Conservation (phyloP, 2,113 vertebrate species). For the Myocastor coypus region DNA sequence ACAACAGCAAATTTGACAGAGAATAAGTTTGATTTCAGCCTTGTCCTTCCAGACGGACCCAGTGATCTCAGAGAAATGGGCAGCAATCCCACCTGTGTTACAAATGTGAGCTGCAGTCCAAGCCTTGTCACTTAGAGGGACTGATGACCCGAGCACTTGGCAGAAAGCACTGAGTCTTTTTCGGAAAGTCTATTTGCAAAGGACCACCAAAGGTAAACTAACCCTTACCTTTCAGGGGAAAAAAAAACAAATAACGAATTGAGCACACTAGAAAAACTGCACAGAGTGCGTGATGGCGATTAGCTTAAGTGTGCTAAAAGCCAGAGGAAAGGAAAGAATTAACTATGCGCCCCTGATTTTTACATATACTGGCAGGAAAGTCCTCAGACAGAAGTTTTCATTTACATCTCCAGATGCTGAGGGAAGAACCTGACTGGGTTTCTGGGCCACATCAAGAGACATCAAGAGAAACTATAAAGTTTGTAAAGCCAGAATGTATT, state of each 20-base stretch:
- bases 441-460: neutral
- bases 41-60: neutral
- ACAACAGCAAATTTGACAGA: neutral
- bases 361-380: neutral
- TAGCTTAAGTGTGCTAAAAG: neutral
- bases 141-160: neutral
- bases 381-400: neutral
- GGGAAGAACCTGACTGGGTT: neutral
- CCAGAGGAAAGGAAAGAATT: accelerated
- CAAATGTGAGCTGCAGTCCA: neutral
- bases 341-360: accelerated
- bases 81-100: too few relatives aligned
- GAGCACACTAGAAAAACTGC: neutral
- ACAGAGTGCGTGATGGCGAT: neutral
- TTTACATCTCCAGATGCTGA: neutral
- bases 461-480: neutral
- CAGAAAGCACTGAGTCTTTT: neutral
- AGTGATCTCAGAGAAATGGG: neutral
- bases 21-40: neutral
- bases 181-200: neutral
- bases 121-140: neutral
- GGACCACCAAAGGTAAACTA: neutral
- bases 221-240: neutral
- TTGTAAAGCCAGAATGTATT: neutral
- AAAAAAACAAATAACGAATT: neutral